Base-by-base conservation (phyloP, 2,113 vertebrate species). In the Motacilla tschutschensis region DNA sequence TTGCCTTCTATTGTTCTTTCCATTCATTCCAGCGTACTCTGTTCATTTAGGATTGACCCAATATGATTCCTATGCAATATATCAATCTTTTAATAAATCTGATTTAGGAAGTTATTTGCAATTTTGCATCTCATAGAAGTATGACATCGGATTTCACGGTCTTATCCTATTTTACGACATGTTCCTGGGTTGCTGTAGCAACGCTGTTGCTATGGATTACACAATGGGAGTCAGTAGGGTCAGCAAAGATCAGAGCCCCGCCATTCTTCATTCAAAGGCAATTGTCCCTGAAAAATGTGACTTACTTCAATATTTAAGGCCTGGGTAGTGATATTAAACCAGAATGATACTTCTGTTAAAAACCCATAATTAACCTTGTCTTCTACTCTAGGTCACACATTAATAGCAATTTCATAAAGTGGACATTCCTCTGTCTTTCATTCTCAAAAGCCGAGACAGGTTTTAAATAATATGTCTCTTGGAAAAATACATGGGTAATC, bases 251-350 rank as follows among this genome's bases (percentile, higher is more conserved):
- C 98, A 98, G 97, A 98, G 97, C 95, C 96, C 90, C 91, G 96
- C 96, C 97, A 97, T 97, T 98, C 96, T 97, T 98, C 97, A 98
- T 98, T 98, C 97, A 97, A 97, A 98, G 97, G 98, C 98, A 97
- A 98, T 98, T 97, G 97, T 98, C 95, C 95, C 97, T 96, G 96
- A 96, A 97, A 97, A 98, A 97, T 97, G 97, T 96, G 92, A 95
- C 96, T 96, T 95, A 95, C 96, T 97, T 97, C 96, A 98, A 97
- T 97, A 97, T 97, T 97, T 97, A 97, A 97, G 95, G 95, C 94
- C 94, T 88, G 87, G 94, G 94, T 92, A 91, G 95, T 96, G 96
- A 97, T 97, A 97, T 97, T 97, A 97, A 98, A 93, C 93, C 88
- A 95, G 96, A 97, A 96, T 93, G 96, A 97, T 97, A 97, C 96